Evolutionary conservation across 2,113 vertebrate genomes (phyloP), one percentile per base, ranked within the genome.

Genomic region (Albula glossodonta): DNA sequence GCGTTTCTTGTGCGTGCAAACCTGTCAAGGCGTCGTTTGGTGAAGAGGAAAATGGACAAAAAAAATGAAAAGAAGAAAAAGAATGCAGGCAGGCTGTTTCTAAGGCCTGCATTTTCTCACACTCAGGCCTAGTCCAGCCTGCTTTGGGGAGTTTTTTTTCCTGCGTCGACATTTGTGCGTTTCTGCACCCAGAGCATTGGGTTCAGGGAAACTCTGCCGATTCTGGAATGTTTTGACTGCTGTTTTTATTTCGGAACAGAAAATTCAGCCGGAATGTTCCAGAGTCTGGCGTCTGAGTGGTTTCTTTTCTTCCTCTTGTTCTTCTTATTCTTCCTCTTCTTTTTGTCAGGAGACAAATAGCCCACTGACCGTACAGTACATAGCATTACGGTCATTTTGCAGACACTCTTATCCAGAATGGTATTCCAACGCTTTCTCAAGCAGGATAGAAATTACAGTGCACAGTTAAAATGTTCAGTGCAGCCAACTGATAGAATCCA

Each of bases 151-250:
- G 53, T 78, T 81, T 82, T 81, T 82, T 49, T 17, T 70, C 22
- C 53, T 63, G 78, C 49, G 48, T 79, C 78, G 12, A 19, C 12
- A 10, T 81, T 57, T 12, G 51, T 83, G 53, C 70, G 13, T 78
- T 87, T 31, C 53, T 79, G 85, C 63, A 25, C 82, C 22, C 77
- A 77, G 83, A 81, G 19, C 19, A 5, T 63, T 17, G 12, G 63
- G 51, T 17, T 84, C 8, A 15, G 79, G 87, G 85, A 90, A 85
- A 88, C 1, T 56, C 87, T 91, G 89, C 89, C 87, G 87, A 90
- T 83, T 41, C 87, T 92, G 92, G 92, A 93, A 93, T 93, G 92
- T 91, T 93, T 93, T 91, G 57, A 86, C 87, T 91, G 79, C 87
- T 87, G 83, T 90, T 93, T 93, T 88, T 86, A 86, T 89, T 92